Evolutionary conservation across 1,140 invertebrate species (phyloP).

Genomic region (Catajapyx aquilonaris): DNA sequence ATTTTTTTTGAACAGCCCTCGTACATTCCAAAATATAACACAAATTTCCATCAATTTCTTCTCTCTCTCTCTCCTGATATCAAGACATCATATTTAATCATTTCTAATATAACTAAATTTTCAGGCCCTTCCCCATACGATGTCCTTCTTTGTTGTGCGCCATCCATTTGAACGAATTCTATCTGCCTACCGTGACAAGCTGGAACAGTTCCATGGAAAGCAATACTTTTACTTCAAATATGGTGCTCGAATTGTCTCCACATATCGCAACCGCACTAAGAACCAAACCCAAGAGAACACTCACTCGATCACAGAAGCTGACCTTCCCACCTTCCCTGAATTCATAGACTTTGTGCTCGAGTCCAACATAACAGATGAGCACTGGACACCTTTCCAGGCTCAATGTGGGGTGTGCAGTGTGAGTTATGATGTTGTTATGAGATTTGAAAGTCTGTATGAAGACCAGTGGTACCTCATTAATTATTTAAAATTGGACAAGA

Average conservation of each 20-base stretch:
- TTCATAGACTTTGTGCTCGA: no score
- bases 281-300: constrained; percentile 17
- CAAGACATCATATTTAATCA: no score
- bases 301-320: constrained; percentile 9
- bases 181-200: constrained; percentile 40
- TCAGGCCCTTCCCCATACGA: constrained; percentile 23
- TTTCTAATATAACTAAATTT: no score
- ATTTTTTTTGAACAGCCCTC: no score
- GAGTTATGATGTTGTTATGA: constrained; percentile 33
- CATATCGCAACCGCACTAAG: no score
- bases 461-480: constrained; percentile 44
- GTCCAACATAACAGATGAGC: no score
- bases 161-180: constrained; percentile 40
- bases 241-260: constrained; percentile 29
- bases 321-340: constrained; percentile 44
- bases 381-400: constrained; percentile 49
- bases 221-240: constrained; percentile 33
- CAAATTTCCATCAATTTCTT: no score
- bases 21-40: no score
- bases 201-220: constrained; percentile 29
- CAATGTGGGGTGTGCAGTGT: constrained; percentile 52
- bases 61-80: no score
- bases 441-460: constrained; percentile 42
- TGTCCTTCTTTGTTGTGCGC: constrained; percentile 29
- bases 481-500: constrained; percentile 30